Conservation (phyloP, 2,797 vertebrate species). For the Paguma larvata region DNA sequence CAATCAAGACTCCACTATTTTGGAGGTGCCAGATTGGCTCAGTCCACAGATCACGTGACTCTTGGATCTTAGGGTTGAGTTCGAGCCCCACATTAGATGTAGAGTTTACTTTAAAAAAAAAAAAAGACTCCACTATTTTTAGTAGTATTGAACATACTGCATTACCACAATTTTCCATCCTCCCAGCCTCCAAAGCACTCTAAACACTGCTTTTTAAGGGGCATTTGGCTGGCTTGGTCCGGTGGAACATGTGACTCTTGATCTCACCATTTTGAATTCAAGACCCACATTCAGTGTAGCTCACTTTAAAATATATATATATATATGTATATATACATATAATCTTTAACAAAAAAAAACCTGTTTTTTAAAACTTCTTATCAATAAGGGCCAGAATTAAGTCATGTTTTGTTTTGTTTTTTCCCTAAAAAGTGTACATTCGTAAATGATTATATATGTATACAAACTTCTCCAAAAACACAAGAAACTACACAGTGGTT, state of each 20-base stretch:
- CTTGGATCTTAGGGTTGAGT: background rate
- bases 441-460: background rate
- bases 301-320: no score
- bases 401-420: background rate
- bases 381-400: background rate
- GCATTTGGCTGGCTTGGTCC: no score
- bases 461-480: background rate
- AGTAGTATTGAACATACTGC: background rate
- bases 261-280: background rate
- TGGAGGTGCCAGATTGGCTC: background rate
- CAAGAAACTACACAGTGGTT: background rate
- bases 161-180: background rate
- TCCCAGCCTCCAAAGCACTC: background rate
- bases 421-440: background rate
- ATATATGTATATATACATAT: no score
- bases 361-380: background rate
- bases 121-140: background rate
- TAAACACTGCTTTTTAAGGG: background rate
- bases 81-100: background rate
- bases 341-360: no score
- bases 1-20: slow-evolving; percentile 7
- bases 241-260: background rate
- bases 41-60: background rate
- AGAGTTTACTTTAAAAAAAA: background rate
- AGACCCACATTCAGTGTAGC: background rate